These are phyloP conservation scores for Dioctria rufipes DNA, from an alignment of 2,888 invertebrate genomes.

Conservation along the genomic window DNA sequence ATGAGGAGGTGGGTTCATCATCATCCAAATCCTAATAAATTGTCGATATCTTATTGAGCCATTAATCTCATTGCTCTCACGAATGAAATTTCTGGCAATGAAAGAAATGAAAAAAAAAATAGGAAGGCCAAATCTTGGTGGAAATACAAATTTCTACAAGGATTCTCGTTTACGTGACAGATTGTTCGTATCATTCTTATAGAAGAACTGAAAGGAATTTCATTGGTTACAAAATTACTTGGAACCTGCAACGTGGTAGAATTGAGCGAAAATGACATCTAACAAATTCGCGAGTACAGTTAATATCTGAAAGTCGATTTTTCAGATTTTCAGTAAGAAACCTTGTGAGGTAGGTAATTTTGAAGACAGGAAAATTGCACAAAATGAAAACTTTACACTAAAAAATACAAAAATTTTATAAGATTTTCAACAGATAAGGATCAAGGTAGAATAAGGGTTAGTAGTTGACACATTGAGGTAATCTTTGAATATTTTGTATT, in stretches of 20 bases:
- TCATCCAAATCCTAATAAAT: slow-evolving; percentile 36
- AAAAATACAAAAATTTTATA: too few species aligned
- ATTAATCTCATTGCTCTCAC: slow-evolving; percentile 35
- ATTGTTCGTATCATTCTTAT: slow-evolving; percentile 32
- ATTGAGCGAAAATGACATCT: slow-evolving; percentile 22
- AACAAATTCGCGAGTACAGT: slow-evolving; percentile 29
- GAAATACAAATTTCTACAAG: slow-evolving; percentile 7
- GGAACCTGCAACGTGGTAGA: neutral
- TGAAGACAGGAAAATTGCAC: too few species aligned
- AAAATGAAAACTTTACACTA: too few species aligned
- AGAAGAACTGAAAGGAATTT: slow-evolving; percentile 7
- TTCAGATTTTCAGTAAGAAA: neutral
- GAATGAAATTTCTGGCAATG: slow-evolving; percentile 26
- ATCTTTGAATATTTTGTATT: too few species aligned
- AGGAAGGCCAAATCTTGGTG: slow-evolving; percentile 1
- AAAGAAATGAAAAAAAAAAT: slow-evolving; percentile 20
- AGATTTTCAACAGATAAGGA: too few species aligned
- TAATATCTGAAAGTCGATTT: slow-evolving; percentile 40
- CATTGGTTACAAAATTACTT: neutral
- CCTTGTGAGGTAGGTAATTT: too few species aligned
- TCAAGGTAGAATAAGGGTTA: too few species aligned
- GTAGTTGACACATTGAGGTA: too few species aligned
- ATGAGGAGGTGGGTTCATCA: neutral
- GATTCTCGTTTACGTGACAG: slow-evolving; percentile 34
- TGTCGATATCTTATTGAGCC: slow-evolving; percentile 35